phyloP scores from a whole-genome alignment of 2,888 invertebrate genomes.

The Volucella inflata region DNA sequence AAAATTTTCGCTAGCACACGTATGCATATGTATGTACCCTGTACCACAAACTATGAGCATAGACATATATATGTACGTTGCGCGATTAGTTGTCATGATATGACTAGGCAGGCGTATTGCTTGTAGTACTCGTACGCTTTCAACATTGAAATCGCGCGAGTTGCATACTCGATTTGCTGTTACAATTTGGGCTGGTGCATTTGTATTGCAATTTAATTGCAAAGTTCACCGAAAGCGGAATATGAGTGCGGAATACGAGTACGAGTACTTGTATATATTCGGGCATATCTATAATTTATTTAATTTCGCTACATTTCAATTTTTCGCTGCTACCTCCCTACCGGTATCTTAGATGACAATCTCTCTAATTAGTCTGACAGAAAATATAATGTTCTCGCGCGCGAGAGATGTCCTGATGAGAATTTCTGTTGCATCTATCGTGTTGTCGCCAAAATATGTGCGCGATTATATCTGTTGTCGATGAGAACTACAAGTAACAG shows the following conservation, averaged over 20 bases:
- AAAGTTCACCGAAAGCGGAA: conserved; percentile 48
- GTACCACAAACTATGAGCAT: neutral
- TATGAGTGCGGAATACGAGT: no score
- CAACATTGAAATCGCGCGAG: conserved; percentile 5
- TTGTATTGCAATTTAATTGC: conserved; percentile 64
- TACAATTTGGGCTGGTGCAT: conserved; percentile 17
- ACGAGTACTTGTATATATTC: neutral
- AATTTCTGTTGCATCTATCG: conserved; percentile 49
- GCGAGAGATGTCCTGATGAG: conserved; percentile 61
- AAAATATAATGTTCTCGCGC: conserved; percentile 73
- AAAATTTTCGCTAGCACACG: conserved; percentile 57
- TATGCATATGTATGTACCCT: no score
- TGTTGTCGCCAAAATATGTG: conserved; percentile 62
- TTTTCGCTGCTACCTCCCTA: conserved; percentile 43
- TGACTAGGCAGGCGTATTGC: conserved; percentile 35
- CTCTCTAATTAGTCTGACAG: conserved; percentile 74
- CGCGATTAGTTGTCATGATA: conserved; percentile 55
- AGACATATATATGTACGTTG: neutral
- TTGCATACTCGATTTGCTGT: neutral
- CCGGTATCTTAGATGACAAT: conserved; percentile 45
- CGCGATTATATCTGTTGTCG: conserved; percentile 45
- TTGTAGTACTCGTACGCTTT: conserved; percentile 24
- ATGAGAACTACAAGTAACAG: conserved; percentile 50
- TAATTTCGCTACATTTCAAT: conserved; percentile 72
- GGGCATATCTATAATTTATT: conserved; percentile 57